A percentile compares a stretch with the other conserved stretches of the same genome.
Conservation (phyloP, 1,140 invertebrate genomes). For the Ips typographus region DNA sequence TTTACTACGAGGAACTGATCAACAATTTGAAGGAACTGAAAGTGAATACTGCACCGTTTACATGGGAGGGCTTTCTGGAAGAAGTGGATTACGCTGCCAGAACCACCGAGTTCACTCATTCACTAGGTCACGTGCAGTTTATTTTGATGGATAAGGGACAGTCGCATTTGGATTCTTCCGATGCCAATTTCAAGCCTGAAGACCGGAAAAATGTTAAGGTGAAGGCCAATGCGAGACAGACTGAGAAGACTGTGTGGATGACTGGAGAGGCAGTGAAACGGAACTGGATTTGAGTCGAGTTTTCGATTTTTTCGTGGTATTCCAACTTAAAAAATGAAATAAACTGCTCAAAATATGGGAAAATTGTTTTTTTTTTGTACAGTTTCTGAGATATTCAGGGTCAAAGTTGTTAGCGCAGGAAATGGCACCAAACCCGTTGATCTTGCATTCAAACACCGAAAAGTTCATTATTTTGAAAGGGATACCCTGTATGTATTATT, state of each 20-base stretch:
- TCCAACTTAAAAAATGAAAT: too few relatives aligned
- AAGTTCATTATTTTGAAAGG: too few relatives aligned
- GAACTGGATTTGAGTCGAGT: slow-evolving; percentile 14
- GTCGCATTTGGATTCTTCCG: slow-evolving; percentile 3
- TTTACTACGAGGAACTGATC: slow-evolving; percentile 51
- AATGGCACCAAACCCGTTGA: too few relatives aligned
- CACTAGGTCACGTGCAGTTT: slow-evolving; percentile 10
- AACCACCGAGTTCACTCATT: slow-evolving; percentile 18
- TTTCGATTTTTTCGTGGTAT: too few relatives aligned
- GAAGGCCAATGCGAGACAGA: slow-evolving; percentile 10
- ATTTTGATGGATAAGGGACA: slow-evolving; percentile 19
- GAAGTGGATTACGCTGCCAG: slow-evolving; percentile 30
- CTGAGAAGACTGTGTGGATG: slow-evolving; percentile 20
- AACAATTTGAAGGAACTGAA: slow-evolving; percentile 21
- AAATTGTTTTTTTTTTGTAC: too few relatives aligned
- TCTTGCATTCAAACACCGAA: too few relatives aligned
- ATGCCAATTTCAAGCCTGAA: slow-evolving; percentile 8
- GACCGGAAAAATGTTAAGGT: neutral
- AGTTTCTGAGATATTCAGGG: too few relatives aligned
- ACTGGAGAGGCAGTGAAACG: slow-evolving; percentile 16
- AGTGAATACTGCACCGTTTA: slow-evolving; percentile 14
- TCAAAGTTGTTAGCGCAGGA: too few relatives aligned
- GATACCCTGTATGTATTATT: too few relatives aligned
- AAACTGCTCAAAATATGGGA: too few relatives aligned
- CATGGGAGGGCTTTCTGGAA: slow-evolving; percentile 12